These are phyloP conservation scores for Drosophila murphyi DNA, from an alignment of 1,140 invertebrate genomes.

Conservation along the genomic window DNA sequence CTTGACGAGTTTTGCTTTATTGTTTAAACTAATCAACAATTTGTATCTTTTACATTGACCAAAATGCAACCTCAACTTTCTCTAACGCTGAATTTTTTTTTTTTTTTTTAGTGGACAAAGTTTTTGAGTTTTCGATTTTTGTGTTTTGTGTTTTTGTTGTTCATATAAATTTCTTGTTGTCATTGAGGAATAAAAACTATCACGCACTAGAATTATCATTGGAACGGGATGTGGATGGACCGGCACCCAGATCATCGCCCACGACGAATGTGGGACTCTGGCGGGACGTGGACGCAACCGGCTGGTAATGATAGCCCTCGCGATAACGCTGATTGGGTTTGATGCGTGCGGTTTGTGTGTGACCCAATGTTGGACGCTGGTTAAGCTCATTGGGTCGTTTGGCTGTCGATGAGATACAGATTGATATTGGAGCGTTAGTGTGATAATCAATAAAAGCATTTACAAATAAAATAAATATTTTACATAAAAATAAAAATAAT, in stretches of 20 bases:
- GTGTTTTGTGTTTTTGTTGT: slow-evolving; percentile 18
- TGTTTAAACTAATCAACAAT: slow-evolving; percentile 79
- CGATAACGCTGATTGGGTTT: slow-evolving; percentile 84
- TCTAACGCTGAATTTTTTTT: slow-evolving; percentile 40
- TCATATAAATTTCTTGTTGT: slow-evolving; percentile 51
- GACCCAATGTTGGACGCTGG: slow-evolving; percentile 83
- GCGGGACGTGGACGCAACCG: slow-evolving; percentile 83
- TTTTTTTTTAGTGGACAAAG: slow-evolving; percentile 53
- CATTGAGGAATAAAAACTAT: slow-evolving; percentile 84
- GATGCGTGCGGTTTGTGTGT: slow-evolving; percentile 82
- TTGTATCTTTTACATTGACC: slow-evolving; percentile 68
- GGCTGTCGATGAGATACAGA: slow-evolving; percentile 41
- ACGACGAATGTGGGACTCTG: slow-evolving; percentile 84
- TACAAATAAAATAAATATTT: too few species aligned
- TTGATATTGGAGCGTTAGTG: too few species aligned
- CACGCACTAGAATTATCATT: slow-evolving; percentile 85
- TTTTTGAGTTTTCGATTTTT: slow-evolving; percentile 9
- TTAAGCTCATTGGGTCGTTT: slow-evolving; percentile 85
- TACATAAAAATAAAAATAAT: too few species aligned
- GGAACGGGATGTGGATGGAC: slow-evolving; percentile 85
- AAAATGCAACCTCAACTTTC: slow-evolving; percentile 62
- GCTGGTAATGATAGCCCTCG: slow-evolving; percentile 84
- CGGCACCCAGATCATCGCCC: slow-evolving; percentile 81
- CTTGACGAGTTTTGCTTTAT: slow-evolving; percentile 58
- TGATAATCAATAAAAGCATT: too few species aligned